Conservation (phyloP, 2,113 vertebrate genomes). For the Zosterops hypoxanthus region DNA sequence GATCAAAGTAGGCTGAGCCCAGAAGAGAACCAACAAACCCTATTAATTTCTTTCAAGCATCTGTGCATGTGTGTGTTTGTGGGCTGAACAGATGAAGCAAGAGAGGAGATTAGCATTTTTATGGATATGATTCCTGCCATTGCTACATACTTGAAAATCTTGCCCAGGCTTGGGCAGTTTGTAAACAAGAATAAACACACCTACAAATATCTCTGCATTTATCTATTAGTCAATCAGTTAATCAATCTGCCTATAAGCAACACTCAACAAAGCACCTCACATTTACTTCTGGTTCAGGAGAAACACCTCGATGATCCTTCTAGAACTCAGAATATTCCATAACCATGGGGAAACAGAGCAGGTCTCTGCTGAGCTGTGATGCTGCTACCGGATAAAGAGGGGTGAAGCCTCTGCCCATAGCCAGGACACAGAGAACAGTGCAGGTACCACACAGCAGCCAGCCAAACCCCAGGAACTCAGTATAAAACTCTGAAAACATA, state of each 20-base stretch:
- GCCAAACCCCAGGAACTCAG: rapidly evolving
- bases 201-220: not conserved
- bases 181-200: conserved; percentile 52
- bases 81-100: conserved; percentile 27
- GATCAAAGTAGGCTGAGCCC: not conserved
- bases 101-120: conserved; percentile 33
- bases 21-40: conserved; percentile 9
- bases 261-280: not conserved
- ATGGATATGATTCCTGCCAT: conserved; percentile 43
- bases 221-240: not conserved
- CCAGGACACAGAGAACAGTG: not conserved
- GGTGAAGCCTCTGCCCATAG: not conserved
- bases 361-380: not conserved
- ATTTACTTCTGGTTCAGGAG: not conserved
- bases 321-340: not conserved
- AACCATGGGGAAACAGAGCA: not conserved
- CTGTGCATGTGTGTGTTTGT: not conserved
- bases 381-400: rapidly evolving
- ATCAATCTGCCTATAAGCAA: not conserved
- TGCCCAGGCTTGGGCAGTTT: conserved; percentile 27
- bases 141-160: conserved; percentile 32
- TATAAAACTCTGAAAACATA: not conserved
- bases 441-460: not conserved
- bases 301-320: not conserved
- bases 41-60: not conserved